Conservation (phyloP, 2,888 invertebrate species). For the Drosophila crucigera region DNA sequence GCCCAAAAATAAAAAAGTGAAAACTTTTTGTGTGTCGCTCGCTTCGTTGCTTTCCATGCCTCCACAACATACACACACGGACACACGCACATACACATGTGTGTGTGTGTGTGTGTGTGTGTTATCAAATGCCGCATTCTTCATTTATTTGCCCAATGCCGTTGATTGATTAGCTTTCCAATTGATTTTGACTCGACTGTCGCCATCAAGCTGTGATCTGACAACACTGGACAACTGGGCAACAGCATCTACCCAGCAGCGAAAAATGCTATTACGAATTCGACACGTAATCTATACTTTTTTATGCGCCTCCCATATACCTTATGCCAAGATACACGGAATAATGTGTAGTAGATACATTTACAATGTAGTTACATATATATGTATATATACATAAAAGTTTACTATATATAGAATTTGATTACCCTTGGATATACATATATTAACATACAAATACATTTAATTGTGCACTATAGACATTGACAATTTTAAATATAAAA, state of each 20-base stretch:
- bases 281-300: neutral
- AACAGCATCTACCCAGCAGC: conserved; percentile 15
- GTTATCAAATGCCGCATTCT: conserved; percentile 72
- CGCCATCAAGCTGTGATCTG: conserved; percentile 3
- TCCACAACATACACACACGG: conserved; percentile 6
- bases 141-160: conserved; percentile 62
- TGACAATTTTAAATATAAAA: neutral
- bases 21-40: conserved; percentile 54
- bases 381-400: too few relatives aligned
- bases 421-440: too few relatives aligned
- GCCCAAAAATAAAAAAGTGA: conserved; percentile 78
- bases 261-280: neutral
- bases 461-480: neutral
- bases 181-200: conserved; percentile 38
- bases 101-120: conserved; percentile 6
- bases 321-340: neutral
- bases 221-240: conserved; percentile 1
- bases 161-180: conserved; percentile 69
- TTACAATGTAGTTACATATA: too few relatives aligned
- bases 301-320: too few relatives aligned
- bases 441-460: too few relatives aligned
- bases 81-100: conserved; percentile 2
- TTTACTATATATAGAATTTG: too few relatives aligned
- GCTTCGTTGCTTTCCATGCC: conserved; percentile 19
- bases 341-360: neutral